Evolutionary conservation across 2,888 invertebrate species (phyloP).

Genomic region (Rhopalosiphum nymphaeae): DNA sequence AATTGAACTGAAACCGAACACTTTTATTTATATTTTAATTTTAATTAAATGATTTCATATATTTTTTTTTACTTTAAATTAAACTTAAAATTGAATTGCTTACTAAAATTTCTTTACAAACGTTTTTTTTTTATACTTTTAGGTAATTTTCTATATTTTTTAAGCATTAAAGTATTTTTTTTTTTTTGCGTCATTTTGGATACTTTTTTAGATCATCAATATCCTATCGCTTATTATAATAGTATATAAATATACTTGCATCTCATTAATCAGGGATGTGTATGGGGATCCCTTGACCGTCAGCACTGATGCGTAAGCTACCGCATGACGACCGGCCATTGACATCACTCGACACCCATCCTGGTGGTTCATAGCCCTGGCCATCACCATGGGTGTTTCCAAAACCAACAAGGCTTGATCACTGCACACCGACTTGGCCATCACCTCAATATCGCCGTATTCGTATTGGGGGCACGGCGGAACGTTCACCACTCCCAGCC

Average conservation of each 20-base stretch:
- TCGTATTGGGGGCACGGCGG: constrained; percentile 63
- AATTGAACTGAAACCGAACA: too few relatives aligned
- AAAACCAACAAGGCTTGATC: constrained; percentile 61
- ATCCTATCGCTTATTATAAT: too few relatives aligned
- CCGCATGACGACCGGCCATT: constrained; percentile 65
- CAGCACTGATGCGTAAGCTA: constrained; percentile 65
- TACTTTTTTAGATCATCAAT: too few relatives aligned
- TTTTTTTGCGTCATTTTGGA: too few relatives aligned
- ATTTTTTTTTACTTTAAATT: too few relatives aligned
- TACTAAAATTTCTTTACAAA: too few relatives aligned
- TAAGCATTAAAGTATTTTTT: too few relatives aligned
- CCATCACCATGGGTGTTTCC: constrained; percentile 66
- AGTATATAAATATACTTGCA: constrained; percentile 43
- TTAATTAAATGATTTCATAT: too few relatives aligned
- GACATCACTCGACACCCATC: constrained; percentile 64
- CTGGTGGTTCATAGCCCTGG: constrained; percentile 53
- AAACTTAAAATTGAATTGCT: too few relatives aligned
- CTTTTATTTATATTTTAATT: too few relatives aligned
- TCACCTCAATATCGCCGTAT: background rate
- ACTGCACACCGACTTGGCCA: constrained; percentile 65
- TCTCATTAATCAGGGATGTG: constrained; percentile 53
- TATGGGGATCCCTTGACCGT: constrained; percentile 61
- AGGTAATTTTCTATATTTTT: too few relatives aligned
- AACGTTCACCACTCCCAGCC: constrained; percentile 65
- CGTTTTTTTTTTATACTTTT: too few relatives aligned